Evolutionary conservation across 1,140 invertebrate genomes (phyloP).

Genomic region (Coboldia fuscipes): DNA sequence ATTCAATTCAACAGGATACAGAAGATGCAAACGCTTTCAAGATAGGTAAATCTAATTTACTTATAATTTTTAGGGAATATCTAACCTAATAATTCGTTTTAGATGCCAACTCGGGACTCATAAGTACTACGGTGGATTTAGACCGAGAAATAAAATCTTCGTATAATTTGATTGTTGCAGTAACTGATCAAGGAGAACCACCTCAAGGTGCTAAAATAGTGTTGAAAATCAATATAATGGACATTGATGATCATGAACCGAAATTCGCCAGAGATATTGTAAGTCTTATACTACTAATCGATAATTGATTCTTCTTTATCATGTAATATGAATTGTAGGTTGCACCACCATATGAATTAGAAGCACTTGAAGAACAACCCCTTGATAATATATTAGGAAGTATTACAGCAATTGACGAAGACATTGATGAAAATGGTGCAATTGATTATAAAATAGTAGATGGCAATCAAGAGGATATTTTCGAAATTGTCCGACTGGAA

Average conservation of each 20-base stretch:
- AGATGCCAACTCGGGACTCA: slow-evolving; percentile 42
- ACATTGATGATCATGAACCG: slow-evolving; percentile 62
- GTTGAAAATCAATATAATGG: slow-evolving; percentile 41
- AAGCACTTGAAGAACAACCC: slow-evolving; percentile 38
- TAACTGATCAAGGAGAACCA: slow-evolving; percentile 48
- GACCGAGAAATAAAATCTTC: slow-evolving; percentile 49
- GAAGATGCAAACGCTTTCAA: slow-evolving; percentile 38
- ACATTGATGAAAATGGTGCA: slow-evolving; percentile 49
- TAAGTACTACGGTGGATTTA: slow-evolving; percentile 40
- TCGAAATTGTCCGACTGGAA: slow-evolving; percentile 34
- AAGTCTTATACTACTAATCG: slow-evolving; percentile 15
- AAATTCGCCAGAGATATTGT: slow-evolving; percentile 45
- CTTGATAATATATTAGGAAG: slow-evolving; percentile 39
- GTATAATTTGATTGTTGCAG: slow-evolving; percentile 52
- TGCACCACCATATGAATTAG: slow-evolving; percentile 36
- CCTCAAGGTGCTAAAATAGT: slow-evolving; percentile 51
- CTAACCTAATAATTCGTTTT: slow-evolving; percentile 2
- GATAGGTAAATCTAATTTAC: slow-evolving; percentile 25
- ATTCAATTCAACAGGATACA: slow-evolving; percentile 46
- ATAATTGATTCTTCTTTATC: background rate
- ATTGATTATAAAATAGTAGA: slow-evolving; percentile 52
- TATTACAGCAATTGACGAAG: slow-evolving; percentile 46
- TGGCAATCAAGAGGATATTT: slow-evolving; percentile 45
- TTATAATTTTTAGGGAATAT: background rate
- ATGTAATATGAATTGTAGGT: slow-evolving; percentile 22